Conservation (phyloP, 2,888 invertebrate species). For the Pediacus dermestoides region DNA sequence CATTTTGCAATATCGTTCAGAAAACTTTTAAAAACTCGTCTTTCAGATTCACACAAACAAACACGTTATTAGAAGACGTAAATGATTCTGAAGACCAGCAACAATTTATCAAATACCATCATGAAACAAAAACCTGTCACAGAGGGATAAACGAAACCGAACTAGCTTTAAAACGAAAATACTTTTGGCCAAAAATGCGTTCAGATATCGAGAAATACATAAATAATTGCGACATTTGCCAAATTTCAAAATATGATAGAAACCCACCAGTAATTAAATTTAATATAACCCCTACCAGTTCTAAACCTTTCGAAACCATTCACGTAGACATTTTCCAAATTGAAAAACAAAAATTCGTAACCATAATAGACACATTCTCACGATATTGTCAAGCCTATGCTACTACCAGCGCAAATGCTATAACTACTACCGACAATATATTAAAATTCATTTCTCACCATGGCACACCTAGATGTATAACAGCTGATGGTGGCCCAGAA, state of each 20-base stretch:
- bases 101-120: conserved; percentile 9
- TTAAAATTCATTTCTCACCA: conserved; percentile 11
- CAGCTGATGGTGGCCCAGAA: conserved; percentile 20
- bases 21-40: not conserved
- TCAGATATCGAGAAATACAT: conserved; percentile 8
- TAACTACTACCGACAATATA: conserved; percentile 10
- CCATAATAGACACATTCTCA: conserved; percentile 28
- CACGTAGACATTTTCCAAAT: conserved; percentile 29
- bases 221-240: conserved; percentile 19
- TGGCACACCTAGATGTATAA: conserved; percentile 18
- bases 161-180: conserved; percentile 5
- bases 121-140: conserved; percentile 20
- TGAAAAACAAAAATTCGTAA: conserved; percentile 22
- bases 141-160: conserved; percentile 17
- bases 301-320: conserved; percentile 27
- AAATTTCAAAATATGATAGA: conserved; percentile 25
- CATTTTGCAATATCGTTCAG: conserved; percentile 2
- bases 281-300: conserved; percentile 27
- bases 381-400: conserved; percentile 26
- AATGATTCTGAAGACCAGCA: conserved; percentile 11
- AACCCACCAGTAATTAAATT: conserved; percentile 22
- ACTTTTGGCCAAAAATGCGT: conserved; percentile 12
- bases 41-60: conserved; percentile 10
- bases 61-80: conserved; percentile 4
- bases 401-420: conserved; percentile 8